Evolutionary conservation across 2,888 invertebrate species (phyloP), one percentile per base, ranked within the genome.

Genomic region (Ennomos fuscantarius): DNA sequence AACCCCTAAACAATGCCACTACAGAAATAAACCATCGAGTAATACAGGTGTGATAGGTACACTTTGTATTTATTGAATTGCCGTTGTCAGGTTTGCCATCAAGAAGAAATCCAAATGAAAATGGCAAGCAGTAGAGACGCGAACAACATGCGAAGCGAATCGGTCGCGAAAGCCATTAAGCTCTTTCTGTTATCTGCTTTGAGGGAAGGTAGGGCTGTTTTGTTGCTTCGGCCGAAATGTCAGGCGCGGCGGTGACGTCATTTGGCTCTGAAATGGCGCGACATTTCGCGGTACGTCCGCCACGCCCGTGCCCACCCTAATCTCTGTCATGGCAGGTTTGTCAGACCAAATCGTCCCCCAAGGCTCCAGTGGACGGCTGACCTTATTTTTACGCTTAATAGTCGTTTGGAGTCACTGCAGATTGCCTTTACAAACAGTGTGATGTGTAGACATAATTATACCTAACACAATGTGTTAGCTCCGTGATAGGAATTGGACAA

Each of bases 211-310:
- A 82, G 89, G 90, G 89, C 89, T 79, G 80, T 78, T 84, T 86
- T 89, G 88, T 87, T 85, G 85, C 87, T 84, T 78, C 78, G 80
- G 80, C 76, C 79, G 73, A 89, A 92, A 92, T 89, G 91, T 80
- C 91, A 91, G 91, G 91, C 84, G 91, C 77, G 91, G 89, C 84
- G 54, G 79, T 91, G 89, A 90, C 89, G 89, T 90, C 89, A 91
- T 72, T 70, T 63, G 69, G 73, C 76, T 74, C 76, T 76, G 73
- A 90, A 89, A 90, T 89, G 89, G 86, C 89, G 79, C 87, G 91
- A 86, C 91, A 91, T 91, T 91, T 90, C 78, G 82, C 80, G 78
- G 81, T 78, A 76, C 78, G 74, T 59, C 74, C 75, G 81, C 85
- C 90, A 78, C 89, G 76, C 91, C 89, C 86, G 79, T 76, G 79